phyloP scores from a whole-genome alignment of 1,140 invertebrate genomes.

The Pogonus chalceus region DNA sequence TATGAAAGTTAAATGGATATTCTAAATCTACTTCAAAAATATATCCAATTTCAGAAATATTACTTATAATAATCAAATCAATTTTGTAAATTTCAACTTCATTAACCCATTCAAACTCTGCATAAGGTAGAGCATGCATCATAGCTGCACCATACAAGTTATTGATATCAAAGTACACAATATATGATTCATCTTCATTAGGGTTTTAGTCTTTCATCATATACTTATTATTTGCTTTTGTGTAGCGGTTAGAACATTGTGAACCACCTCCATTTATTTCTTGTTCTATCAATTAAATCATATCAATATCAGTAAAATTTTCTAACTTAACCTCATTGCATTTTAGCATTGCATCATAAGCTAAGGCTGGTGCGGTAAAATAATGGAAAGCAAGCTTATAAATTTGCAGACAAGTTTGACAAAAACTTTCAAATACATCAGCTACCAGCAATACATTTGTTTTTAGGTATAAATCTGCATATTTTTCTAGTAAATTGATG shows the following conservation, averaged over 20 bases:
- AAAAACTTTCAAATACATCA: not conserved
- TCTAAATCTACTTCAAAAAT: conserved; percentile 34
- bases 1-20: conserved; percentile 31
- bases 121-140: conserved; percentile 21
- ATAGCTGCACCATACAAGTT: conserved; percentile 39
- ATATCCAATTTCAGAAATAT: conserved; percentile 32
- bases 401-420: too few relatives aligned
- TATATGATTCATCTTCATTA: conserved; percentile 19
- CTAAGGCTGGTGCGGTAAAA: not conserved
- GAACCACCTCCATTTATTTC: conserved; percentile 12
- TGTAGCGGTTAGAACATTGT: conserved; percentile 19
- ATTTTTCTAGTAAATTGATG: not conserved
- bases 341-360: conserved; percentile 30
- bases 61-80: conserved; percentile 22
- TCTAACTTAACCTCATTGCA: conserved; percentile 28
- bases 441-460: not conserved
- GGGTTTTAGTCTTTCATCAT: conserved; percentile 24
- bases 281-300: conserved; percentile 25
- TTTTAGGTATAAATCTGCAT: too few relatives aligned
- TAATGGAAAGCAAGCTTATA: not conserved
- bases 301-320: conserved; percentile 28
- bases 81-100: conserved; percentile 27
- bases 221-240: conserved; percentile 29
- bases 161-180: conserved; percentile 34
- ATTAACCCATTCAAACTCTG: conserved; percentile 27